Evolutionary conservation across 2,797 vertebrate species (phyloP), one percentile per base, ranked within the genome.

Genomic region (Spea hammondii): DNA sequence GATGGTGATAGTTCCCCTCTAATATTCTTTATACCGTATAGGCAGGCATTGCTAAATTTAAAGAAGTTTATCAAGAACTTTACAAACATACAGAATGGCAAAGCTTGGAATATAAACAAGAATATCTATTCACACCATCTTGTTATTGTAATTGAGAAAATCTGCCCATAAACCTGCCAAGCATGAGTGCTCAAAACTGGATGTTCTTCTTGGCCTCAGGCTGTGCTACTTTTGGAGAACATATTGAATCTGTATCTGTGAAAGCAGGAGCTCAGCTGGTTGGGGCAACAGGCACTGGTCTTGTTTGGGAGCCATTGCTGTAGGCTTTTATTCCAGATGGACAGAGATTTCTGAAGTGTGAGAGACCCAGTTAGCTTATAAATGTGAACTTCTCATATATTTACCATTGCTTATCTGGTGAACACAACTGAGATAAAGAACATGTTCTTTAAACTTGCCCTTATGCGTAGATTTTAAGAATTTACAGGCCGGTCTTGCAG

Each of bases 241-340:
- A 87, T 88, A 89, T 89, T 88, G 81, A 87, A 85, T 83, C 83
- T 87, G 87, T 86, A 83, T 72, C 80, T 3, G 77, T 85, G 85
- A 82, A 68, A 73, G 86, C 78, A 86, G 81, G 88, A 85, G 85
- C 85, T 91, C 90, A 92, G 89, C 89, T 93, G 91, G 89, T 84
- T 93, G 89, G 88, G 90, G 91, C 88, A 90, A 85, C 90, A 91
- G 92, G 90, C 89, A 89, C 88, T 85, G 88, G 85, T 88, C 79
- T 0, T 86, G 68, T 89, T 87, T 81, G 90, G 85, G 89, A 90
- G 89, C 89, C 86, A 85, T 68, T 88, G 87, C 89, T 88, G 89
- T 89, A 91, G 90, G 89, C 91, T 93, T 89, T 86, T 87, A 85
- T 90, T 88, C 88, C 91, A 93, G 92, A 92, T 91, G 91, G 90